Evolutionary conservation across 37 sponge, comb jelly and placozoan species (phyloP).

Genomic region (Geodia barretti): DNA sequence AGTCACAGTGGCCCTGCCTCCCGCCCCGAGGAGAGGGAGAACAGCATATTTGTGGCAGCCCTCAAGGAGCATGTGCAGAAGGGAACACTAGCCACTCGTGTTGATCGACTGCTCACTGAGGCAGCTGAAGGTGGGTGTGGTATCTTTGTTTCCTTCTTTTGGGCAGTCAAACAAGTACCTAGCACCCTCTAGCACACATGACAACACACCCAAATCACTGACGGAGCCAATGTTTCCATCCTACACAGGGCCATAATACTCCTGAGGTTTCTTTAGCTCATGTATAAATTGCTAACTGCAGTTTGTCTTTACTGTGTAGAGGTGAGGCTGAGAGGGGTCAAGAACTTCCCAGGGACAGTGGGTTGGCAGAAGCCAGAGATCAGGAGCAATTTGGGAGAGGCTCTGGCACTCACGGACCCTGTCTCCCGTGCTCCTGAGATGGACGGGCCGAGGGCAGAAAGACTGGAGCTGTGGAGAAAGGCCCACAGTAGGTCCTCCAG

Average conservation of each 20-base stretch:
- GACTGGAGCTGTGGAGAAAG: slow-evolving; percentile 45
- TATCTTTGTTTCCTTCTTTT: too few species aligned
- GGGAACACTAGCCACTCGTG: slow-evolving; percentile 29
- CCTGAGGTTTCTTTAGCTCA: background rate
- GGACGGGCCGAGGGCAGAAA: slow-evolving; percentile 17
- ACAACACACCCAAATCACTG: too few species aligned
- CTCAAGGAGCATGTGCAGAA: slow-evolving; percentile 58
- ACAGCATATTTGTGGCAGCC: slow-evolving; percentile 80
- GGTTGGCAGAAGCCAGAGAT: slow-evolving; percentile 80
- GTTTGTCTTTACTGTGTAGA: background rate
- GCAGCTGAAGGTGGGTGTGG: slow-evolving; percentile 41
- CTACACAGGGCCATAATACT: too few species aligned
- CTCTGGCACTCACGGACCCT: slow-evolving; percentile 56
- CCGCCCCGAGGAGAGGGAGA: slow-evolving; percentile 23
- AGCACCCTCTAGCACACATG: too few species aligned
- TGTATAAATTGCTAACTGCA: background rate
- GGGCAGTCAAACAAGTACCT: too few species aligned
- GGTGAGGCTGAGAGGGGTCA: slow-evolving; percentile 8
- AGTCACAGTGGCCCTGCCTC: background rate
- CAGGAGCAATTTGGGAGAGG: slow-evolving; percentile 61
- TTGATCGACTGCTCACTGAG: slow-evolving; percentile 53
- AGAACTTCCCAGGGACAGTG: slow-evolving; percentile 2
- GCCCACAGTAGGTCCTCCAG: slow-evolving; percentile 58
- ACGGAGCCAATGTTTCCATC: too few species aligned
- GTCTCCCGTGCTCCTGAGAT: slow-evolving; percentile 21